A percentile compares a stretch with the other conserved stretches of the same genome.
phyloP scores from a whole-genome alignment of 2,888 invertebrate species.

The Unio pictorum region DNA sequence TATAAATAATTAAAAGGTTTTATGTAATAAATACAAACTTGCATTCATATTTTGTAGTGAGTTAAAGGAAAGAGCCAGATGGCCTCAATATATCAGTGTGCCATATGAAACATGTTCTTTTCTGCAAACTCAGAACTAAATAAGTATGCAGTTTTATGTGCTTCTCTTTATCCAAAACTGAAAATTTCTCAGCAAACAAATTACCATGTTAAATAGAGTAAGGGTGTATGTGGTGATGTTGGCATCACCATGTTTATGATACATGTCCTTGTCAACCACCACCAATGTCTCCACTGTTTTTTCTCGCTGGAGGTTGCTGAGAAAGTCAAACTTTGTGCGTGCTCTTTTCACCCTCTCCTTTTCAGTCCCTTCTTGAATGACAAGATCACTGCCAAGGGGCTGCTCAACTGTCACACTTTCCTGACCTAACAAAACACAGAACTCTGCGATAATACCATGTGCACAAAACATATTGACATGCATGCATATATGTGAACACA shows the following conservation, averaged over 20 bases:
- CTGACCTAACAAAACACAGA: neutral
- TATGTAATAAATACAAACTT: too few relatives aligned
- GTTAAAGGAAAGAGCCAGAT: too few relatives aligned
- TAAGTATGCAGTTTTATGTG: too few relatives aligned
- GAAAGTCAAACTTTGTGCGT: constrained; percentile 29
- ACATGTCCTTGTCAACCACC: constrained; percentile 65
- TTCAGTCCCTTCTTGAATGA: too few relatives aligned
- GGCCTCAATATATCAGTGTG: too few relatives aligned
- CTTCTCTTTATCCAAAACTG: too few relatives aligned
- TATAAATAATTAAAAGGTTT: too few relatives aligned
- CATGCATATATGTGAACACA: neutral
- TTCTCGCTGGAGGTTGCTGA: constrained; percentile 20
- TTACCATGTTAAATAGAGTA: constrained; percentile 68
- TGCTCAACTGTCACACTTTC: neutral
- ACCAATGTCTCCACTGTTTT: constrained; percentile 65
- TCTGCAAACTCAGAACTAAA: too few relatives aligned
- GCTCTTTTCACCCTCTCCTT: constrained; percentile 9
- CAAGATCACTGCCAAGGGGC: too few relatives aligned
- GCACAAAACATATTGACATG: too few relatives aligned
- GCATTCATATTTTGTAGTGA: too few relatives aligned
- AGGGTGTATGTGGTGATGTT: constrained; percentile 66
- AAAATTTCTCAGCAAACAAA: constrained; percentile 6
- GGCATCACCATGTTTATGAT: constrained; percentile 61
- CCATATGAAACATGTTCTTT: too few relatives aligned
- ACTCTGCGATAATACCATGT: neutral